Base-by-base conservation (phyloP, 2,113 vertebrate species). In the Trachemys scripta region DNA sequence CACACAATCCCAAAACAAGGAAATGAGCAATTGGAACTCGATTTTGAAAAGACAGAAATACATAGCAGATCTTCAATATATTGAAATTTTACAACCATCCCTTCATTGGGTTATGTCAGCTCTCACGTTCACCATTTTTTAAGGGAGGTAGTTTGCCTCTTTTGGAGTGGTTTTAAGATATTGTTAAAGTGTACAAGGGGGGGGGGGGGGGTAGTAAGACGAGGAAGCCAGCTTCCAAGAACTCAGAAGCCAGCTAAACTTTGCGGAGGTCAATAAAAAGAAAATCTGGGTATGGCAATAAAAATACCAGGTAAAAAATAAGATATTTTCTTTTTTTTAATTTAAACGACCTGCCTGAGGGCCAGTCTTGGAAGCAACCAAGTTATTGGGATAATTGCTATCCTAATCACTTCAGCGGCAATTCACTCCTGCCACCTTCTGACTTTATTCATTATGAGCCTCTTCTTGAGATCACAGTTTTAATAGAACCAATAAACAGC, bases 261-360 rank as follows among this genome's bases (percentile, higher is more conserved):
- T 97, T 80, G 87, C 80, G 85, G 95, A 93, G 93, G 84, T 93
- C 96, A 98, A 93, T 97, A 91, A 92, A 95, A 97, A 96, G 85
- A 90, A 96, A 96, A 95, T 85, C 83, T 91, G 95, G 72, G 35
- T 92, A 95, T 91, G 93, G 89, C 95, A 94, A 92, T 96, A 95
- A 97, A 96, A 84, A 97, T 97, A 94, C 95, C 93, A 97, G 95
- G 96, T 98, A 98, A 94, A 97, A 98, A 93, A 98, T 97, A 97
- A 96, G 94, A n/a, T 96, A 93, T 95, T 96, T 96, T 83, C 86
- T 93, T 92, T 98, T 98, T 97, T 98, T 97, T 97, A 97, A 98
- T 98, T 98, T 97, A 97, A 98, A 98, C 97, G 97, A 98, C 82
- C 90, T 98, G 98, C 98, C 97, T 97, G 69, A 62, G 75, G 97